A percentile compares a stretch with the other conserved stretches of the same genome.
Conservation (phyloP, 2,888 invertebrate genomes). For the Acleris laterana region DNA sequence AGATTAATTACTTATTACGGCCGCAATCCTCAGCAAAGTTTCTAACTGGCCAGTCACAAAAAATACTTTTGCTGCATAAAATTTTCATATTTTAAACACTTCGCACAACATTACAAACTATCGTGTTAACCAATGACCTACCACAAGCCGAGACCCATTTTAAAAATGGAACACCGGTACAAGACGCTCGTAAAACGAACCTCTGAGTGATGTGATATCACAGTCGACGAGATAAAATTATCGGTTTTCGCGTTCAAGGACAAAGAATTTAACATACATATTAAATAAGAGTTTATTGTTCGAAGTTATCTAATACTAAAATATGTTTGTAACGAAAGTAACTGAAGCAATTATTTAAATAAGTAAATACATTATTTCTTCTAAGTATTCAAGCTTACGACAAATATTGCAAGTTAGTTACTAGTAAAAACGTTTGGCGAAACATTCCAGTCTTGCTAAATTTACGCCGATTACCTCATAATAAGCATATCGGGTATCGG, state of each 20-base stretch:
- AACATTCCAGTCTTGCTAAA: constrained; percentile 14
- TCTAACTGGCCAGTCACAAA: neutral
- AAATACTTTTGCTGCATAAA: neutral
- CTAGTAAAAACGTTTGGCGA: neutral
- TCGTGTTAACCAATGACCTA: constrained; percentile 69
- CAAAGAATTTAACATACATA: neutral
- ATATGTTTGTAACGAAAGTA: no score
- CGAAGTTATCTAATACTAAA: no score
- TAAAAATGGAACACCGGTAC: constrained; percentile 77
- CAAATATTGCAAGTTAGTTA: neutral
- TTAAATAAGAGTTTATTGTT: neutral
- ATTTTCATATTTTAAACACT: neutral
- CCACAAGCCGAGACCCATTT: constrained; percentile 74
- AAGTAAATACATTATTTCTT: no score
- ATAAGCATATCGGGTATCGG: constrained; percentile 8
- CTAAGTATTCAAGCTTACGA: neutral
- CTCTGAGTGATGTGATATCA: constrained; percentile 58
- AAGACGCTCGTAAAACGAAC: constrained; percentile 77
- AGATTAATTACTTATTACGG: no score
- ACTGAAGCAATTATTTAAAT: no score
- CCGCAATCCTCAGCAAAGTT: no score
- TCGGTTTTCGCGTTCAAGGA: constrained; percentile 34
- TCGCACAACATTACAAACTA: constrained; percentile 4
- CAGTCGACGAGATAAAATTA: constrained; percentile 31
- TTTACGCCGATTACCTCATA: neutral